Evolutionary conservation across 2,888 invertebrate genomes (phyloP).

Genomic region (Drosophila pseudotalamancana): DNA sequence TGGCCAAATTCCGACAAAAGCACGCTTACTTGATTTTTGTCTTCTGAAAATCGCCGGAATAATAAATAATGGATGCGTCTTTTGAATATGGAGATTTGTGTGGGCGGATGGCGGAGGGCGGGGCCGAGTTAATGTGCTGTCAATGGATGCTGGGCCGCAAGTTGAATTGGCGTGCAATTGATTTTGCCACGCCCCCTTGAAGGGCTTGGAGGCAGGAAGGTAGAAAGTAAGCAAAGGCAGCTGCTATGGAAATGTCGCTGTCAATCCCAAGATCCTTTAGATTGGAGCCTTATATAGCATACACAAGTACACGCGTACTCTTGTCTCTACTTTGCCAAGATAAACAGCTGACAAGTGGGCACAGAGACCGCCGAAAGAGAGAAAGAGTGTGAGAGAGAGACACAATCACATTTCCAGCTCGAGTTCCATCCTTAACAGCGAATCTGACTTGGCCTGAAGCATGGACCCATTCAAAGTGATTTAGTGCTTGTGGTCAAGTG

Average conservation of each 20-base stretch:
- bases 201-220: constrained; percentile 32
- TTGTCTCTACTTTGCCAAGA: constrained; percentile 52
- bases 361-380: not conserved
- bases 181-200: constrained; percentile 61
- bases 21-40: too few species aligned
- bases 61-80: constrained; percentile 76
- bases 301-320: constrained; percentile 46
- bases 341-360: constrained; percentile 71
- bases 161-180: constrained; percentile 70
- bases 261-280: constrained; percentile 51
- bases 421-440: not conserved
- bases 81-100: constrained; percentile 61
- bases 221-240: constrained; percentile 12
- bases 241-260: constrained; percentile 70
- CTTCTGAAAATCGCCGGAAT: constrained; percentile 25
- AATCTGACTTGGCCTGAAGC: constrained; percentile 27
- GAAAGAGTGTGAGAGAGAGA: not conserved
- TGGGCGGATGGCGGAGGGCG: constrained; percentile 36
- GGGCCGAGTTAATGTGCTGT: constrained; percentile 67
- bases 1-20: too few species aligned
- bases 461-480: constrained; percentile 64
- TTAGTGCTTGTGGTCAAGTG: constrained; percentile 77
- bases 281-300: constrained; percentile 41
- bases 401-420: constrained; percentile 8
- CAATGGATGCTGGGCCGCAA: constrained; percentile 40